Evolutionary conservation across 2,888 invertebrate species (phyloP), one percentile per base, ranked within the genome.

Genomic region (Apamea monoglypha): DNA sequence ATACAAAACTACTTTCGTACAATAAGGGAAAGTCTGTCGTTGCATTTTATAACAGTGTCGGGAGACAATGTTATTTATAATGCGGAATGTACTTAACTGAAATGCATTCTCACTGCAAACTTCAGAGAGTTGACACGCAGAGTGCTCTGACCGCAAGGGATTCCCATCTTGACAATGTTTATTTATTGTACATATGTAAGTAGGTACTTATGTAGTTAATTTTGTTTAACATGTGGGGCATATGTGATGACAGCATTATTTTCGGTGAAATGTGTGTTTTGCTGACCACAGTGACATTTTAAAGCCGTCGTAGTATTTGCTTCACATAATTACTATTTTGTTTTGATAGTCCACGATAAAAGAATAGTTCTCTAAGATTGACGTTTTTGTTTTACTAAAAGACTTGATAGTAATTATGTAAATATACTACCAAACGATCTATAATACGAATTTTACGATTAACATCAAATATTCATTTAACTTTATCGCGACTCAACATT

Each of bases 41-140:
- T 84, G 73, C 66, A 84, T 87, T 78, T 81, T 77, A 87, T 74
- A 84, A 76, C 72, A 84, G 50, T 84, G 69, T 67, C 56, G 25
- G 59, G 76, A 85, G 75, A 88, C 80, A 85, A 79, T 78, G 83
- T 70, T 87, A 85, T 89, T 87, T 88, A 87, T 85, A 89, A 89
- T 83, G 82, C 64, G 71, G 68, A 85, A 80, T 80, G 78, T 87
- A 80, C 87, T 87, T 86, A 83, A 74, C 66, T 81, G 83, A 75
- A 88, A 82, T 83, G 82, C 85, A 88, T 87, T 87, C 76, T 73
- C 66, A 75, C 76, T 66, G 79, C 82, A 80, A 85, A 81, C 81
- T 81, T 82, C 76, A 76, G 80, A 71, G 74, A 80, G 82, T 79
- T 88, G 88, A 86, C 88, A 84, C 61, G 61, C 82, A 79, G 84